A percentile compares a stretch with the other conserved stretches of the same genome.
Conservation (phyloP, 2,888 invertebrate genomes). For the Mesorhabditis sp. region DNA sequence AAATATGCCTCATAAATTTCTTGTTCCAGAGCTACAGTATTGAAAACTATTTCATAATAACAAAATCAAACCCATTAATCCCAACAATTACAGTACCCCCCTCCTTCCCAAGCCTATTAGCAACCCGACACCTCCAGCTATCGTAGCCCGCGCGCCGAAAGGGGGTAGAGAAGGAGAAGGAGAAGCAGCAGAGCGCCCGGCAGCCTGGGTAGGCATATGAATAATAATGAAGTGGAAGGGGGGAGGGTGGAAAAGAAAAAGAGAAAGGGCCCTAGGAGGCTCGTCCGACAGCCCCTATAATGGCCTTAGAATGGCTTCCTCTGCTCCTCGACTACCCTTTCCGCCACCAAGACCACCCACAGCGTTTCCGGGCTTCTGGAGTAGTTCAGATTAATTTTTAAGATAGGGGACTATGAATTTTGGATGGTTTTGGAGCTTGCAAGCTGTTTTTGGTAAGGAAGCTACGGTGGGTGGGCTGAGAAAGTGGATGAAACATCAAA, state of each 20-base stretch:
- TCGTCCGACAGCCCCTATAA: neutral
- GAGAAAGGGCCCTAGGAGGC: neutral
- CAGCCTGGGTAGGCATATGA: neutral
- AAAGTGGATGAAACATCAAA: no score
- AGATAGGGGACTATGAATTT: no score
- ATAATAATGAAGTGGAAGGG: conserved; percentile 6
- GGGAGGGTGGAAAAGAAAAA: conserved; percentile 3
- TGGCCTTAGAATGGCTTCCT: neutral
- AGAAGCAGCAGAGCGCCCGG: no score
- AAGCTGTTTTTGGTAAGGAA: neutral
- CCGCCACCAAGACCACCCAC: neutral
- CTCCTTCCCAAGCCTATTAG: neutral
- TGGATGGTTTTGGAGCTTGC: neutral
- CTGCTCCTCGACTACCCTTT: neutral
- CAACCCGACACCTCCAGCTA: neutral
- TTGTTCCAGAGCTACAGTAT: no score
- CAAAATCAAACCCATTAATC: no score
- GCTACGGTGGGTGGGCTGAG: no score
- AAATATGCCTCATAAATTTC: neutral
- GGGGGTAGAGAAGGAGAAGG: no score
- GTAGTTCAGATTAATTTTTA: no score
- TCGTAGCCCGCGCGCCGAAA: neutral
- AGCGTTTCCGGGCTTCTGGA: neutral
- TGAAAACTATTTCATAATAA: no score
- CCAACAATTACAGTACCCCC: no score